A percentile compares a stretch with the other conserved stretches of the same genome.
Conservation (phyloP, 1,140 invertebrate genomes). For the Amphibalanus amphitrite region DNA sequence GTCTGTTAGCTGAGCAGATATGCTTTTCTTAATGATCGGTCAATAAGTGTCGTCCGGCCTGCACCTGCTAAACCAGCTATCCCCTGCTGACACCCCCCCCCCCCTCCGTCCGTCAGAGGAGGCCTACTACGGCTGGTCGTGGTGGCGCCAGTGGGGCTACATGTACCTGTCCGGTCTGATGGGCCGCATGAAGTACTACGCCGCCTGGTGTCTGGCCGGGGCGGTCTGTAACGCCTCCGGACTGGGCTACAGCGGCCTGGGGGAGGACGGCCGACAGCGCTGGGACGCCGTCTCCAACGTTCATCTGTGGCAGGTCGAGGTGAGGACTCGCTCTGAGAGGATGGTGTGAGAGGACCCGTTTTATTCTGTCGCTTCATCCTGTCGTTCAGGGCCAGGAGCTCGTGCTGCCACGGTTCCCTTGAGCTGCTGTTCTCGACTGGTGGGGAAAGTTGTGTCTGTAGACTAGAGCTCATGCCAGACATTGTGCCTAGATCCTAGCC, state of each 20-base stretch:
- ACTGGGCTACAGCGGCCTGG: constrained; percentile 72
- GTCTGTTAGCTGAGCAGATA: no score
- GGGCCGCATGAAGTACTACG: constrained; percentile 48
- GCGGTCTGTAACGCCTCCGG: constrained; percentile 86
- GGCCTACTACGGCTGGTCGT: background rate
- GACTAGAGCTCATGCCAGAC: no score
- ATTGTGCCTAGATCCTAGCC: no score
- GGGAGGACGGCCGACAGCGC: constrained; percentile 41
- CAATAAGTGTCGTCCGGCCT: no score
- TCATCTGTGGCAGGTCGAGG: constrained; percentile 74
- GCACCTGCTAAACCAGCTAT: no score
- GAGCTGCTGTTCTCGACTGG: no score
- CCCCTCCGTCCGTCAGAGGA: background rate
- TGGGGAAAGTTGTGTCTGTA: no score
- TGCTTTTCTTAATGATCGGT: no score
- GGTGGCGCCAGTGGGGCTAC: background rate
- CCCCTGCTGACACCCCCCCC: no score
- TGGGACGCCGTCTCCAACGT: constrained; percentile 90
- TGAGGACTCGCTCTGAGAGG: constrained; percentile 26
- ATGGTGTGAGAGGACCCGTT: background rate
- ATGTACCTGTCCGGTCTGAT: background rate
- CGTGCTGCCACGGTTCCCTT: no score
- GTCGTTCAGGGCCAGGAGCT: no score
- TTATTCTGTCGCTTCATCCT: no score
- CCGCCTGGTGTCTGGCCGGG: constrained; percentile 87